Evolutionary conservation across 2,797 vertebrate species (phyloP).

Genomic region (Rhinophrynus dorsalis): DNA sequence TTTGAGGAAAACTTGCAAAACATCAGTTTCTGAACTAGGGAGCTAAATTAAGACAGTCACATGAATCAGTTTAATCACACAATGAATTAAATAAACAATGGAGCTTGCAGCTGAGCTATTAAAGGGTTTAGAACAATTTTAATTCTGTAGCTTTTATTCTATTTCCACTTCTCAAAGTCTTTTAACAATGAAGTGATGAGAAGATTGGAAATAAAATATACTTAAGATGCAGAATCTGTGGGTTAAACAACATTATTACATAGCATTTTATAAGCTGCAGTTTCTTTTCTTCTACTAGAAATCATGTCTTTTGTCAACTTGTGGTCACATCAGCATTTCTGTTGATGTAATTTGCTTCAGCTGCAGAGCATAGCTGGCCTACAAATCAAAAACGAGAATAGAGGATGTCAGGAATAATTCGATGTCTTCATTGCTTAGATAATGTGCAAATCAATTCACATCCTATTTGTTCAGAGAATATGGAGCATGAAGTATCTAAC

Average conservation of each 20-base stretch:
- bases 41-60: conserved; percentile 79
- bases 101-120: conserved; percentile 85
- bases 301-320: conserved; percentile 87
- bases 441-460: conserved; percentile 82
- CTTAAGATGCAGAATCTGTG: conserved; percentile 83
- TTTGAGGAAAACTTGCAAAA: conserved; percentile 51
- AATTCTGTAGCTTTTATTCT: conserved; percentile 83
- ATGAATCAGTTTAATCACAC: conserved; percentile 81
- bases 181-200: conserved; percentile 82
- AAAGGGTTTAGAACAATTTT: conserved; percentile 82
- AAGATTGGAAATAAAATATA: conserved; percentile 82
- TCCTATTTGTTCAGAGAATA: conserved; percentile 76
- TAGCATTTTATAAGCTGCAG: conserved; percentile 84
- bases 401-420: conserved; percentile 83
- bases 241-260: conserved; percentile 86
- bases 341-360: conserved; percentile 85
- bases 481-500: conserved; percentile 79
- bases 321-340: conserved; percentile 86
- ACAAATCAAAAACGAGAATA: conserved; percentile 83
- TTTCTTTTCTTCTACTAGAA: conserved; percentile 84
- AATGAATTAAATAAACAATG: conserved; percentile 83
- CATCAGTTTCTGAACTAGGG: conserved; percentile 73
- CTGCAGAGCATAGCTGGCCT: conserved; percentile 82
- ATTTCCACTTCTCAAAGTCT: conserved; percentile 83
- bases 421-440: conserved; percentile 73